Evolutionary conservation across 2,113 vertebrate species (phyloP).

Genomic region (Anser brachyrhynchus): DNA sequence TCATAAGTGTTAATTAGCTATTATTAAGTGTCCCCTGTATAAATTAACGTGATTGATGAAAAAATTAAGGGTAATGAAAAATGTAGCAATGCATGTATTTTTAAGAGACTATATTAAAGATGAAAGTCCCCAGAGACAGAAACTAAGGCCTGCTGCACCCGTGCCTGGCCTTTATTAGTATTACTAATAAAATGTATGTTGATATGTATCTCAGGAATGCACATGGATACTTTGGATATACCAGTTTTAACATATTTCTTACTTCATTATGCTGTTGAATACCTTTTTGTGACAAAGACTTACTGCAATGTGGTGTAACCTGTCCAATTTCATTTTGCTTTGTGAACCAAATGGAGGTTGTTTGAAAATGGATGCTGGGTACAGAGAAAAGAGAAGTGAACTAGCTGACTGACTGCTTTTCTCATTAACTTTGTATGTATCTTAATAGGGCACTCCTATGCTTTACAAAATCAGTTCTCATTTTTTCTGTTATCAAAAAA

Average conservation of each 20-base stretch:
- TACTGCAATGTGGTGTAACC: not conserved
- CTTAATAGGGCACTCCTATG: accelerated
- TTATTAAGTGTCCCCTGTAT: constrained; percentile 84
- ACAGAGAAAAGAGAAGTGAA: not conserved
- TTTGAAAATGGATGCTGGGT: not conserved
- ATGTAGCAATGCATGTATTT: constrained; percentile 81
- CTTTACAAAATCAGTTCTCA: not conserved
- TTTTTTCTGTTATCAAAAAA: not conserved
- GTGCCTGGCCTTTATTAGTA: constrained; percentile 71
- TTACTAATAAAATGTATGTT: constrained; percentile 46
- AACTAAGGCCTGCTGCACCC: constrained; percentile 67
- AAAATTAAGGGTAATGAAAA: constrained; percentile 86
- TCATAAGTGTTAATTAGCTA: constrained; percentile 86
- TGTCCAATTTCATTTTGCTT: not conserved
- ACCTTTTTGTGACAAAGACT: constrained; percentile 7
- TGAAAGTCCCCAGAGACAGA: constrained; percentile 75
- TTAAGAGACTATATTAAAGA: constrained; percentile 82
- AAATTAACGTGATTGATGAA: constrained; percentile 85
- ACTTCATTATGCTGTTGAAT: constrained; percentile 1
- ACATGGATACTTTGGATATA: not conserved
- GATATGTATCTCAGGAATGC: not conserved
- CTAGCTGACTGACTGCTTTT: not conserved
- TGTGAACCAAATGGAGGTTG: not conserved
- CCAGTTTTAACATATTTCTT: not conserved
- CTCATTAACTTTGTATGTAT: not conserved